Evolutionary conservation across 2,797 vertebrate species (phyloP).

Genomic region (Danio tinwini): DNA sequence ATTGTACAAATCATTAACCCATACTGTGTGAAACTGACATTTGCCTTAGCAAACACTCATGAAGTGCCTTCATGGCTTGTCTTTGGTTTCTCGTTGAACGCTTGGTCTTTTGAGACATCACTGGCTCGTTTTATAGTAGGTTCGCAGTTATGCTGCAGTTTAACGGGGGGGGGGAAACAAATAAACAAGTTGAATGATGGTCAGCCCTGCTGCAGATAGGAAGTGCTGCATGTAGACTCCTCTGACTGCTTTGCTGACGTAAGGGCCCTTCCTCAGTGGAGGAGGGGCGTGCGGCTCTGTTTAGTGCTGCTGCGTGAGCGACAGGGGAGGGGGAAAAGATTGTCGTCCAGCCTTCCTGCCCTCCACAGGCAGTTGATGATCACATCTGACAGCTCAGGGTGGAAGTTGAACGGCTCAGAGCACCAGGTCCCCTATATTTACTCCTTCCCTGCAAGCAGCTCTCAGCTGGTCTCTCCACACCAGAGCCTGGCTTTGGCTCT

Average conservation of each 20-base stretch:
- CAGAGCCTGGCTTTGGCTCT: conserved; percentile 84
- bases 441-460: conserved; percentile 62
- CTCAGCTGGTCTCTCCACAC: conserved; percentile 81
- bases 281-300: conserved; percentile 61
- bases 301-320: conserved; percentile 67
- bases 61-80: neutral
- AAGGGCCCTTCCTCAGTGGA: conserved; percentile 67
- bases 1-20: conserved; percentile 19
- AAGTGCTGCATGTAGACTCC: conserved; percentile 55
- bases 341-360: conserved; percentile 79
- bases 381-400: conserved; percentile 85
- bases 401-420: conserved; percentile 87
- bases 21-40: neutral
- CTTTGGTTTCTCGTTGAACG: neutral
- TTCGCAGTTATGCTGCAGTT: conserved; percentile 15
- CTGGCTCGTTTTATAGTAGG: neutral
- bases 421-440: conserved; percentile 57
- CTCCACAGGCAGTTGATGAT: conserved; percentile 78
- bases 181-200: conserved; percentile 24
- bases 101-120: neutral
- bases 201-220: conserved; percentile 32
- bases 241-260: conserved; percentile 64
- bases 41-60: neutral
- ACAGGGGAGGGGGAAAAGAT: conserved; percentile 70
- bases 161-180: conserved; percentile 4